Percentiles rank a stretch among this genome's conserved stretches.
These are phyloP conservation scores for Nebria brevicollis DNA, from an alignment of 2,888 invertebrate genomes.

Conservation along the genomic window DNA sequence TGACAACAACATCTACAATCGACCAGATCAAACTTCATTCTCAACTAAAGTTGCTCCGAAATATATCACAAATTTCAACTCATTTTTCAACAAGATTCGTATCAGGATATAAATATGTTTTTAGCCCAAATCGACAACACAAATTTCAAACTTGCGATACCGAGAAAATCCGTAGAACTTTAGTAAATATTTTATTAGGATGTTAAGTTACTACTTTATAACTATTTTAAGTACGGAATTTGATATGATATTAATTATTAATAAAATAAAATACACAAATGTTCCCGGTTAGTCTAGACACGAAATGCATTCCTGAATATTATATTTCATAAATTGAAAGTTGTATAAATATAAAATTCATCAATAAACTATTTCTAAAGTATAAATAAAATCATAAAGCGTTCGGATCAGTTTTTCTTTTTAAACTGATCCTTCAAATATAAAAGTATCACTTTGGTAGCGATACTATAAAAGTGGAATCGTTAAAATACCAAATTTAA, in stretches of 20 bases:
- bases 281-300: too few species aligned
- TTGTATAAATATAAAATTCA: background rate
- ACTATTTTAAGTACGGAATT: too few species aligned
- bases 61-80: background rate
- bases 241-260: too few species aligned
- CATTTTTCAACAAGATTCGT: background rate
- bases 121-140: background rate
- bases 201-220: background rate
- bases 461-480: slow-evolving; percentile 11
- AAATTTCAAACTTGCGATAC: background rate
- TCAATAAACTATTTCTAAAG: background rate
- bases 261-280: too few species aligned
- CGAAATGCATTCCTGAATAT: too few species aligned
- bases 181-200: background rate
- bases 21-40: slow-evolving; percentile 14
- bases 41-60: background rate
- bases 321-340: background rate
- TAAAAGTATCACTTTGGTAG: background rate
- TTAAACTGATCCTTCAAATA: background rate
- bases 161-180: background rate
- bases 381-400: background rate
- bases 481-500: slow-evolving; percentile 38
- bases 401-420: background rate
- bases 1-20: slow-evolving; percentile 35
- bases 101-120: background rate